Percentiles rank a stretch among this genome's conserved stretches.
Evolutionary conservation across 2,797 vertebrate species (phyloP).

Genomic region (Austrolebias charrua): DNA sequence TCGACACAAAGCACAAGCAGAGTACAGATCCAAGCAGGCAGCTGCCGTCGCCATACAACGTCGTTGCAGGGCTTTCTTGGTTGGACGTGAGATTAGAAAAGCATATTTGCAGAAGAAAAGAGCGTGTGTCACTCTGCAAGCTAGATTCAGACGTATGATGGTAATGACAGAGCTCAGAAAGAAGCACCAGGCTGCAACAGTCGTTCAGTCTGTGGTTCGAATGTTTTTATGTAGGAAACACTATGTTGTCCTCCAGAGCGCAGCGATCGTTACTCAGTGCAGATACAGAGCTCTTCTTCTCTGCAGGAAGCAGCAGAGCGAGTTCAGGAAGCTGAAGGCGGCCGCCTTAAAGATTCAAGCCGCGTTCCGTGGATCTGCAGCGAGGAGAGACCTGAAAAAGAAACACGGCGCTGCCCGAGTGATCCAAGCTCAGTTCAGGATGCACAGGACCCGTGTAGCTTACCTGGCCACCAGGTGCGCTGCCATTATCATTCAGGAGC

Average conservation of each 20-base stretch:
- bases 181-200: slow-evolving; percentile 73
- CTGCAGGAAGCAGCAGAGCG: slow-evolving; percentile 53
- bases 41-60: slow-evolving; percentile 79
- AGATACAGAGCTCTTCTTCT: slow-evolving; percentile 67
- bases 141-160: slow-evolving; percentile 81
- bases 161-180: slow-evolving; percentile 69
- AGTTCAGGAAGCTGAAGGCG: slow-evolving; percentile 75
- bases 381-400: slow-evolving; percentile 64
- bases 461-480: slow-evolving; percentile 82
- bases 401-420: slow-evolving; percentile 75
- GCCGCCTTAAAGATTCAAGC: slow-evolving; percentile 80
- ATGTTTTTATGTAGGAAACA: slow-evolving; percentile 69
- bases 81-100: slow-evolving; percentile 46
- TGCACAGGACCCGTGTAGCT: slow-evolving; percentile 69
- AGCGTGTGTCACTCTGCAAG: slow-evolving; percentile 79
- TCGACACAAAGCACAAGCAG: slow-evolving; percentile 61
- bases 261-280: slow-evolving; percentile 79
- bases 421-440: slow-evolving; percentile 86
- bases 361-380: slow-evolving; percentile 75
- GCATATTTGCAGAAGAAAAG: slow-evolving; percentile 71
- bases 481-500: slow-evolving; percentile 80
- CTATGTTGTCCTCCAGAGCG: slow-evolving; percentile 69
- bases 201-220: slow-evolving; percentile 80
- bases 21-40: slow-evolving; percentile 70
- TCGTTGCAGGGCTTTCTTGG: slow-evolving; percentile 73